Base-by-base conservation (phyloP, 1,140 invertebrate genomes). In the Drosophila kohkoa region DNA sequence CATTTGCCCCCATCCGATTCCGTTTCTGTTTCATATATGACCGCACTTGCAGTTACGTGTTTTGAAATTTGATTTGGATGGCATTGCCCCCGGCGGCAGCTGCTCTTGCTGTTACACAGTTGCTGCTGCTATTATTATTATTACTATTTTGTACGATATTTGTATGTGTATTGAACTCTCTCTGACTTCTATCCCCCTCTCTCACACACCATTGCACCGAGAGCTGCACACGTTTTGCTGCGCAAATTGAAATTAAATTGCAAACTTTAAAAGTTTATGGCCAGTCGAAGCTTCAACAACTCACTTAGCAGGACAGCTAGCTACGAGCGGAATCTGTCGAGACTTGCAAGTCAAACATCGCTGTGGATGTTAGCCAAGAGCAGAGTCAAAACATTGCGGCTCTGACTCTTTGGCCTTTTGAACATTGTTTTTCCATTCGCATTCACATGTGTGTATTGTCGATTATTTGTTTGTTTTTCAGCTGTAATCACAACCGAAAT, bases 171-270 rank as follows among this genome's bases (percentile, higher is more conserved):
- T 43, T 63, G 74, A 75, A 63, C 66, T 67, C 41, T n/a, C 75
- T 52, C 35, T 25, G 25, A 25, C 20, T 25, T 25, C 41, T 6
- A 8, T 6, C 8, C 57, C 10, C 38, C 28, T 25, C 54, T 74
- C 46, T 62, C 66, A 79, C 28, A 8, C 32, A 8, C 35, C 15
- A 10, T 35, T 13, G 8, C 20, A 11, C n/a, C 7, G 16, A 20
- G 43, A 28, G 64, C 38, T 65, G 70, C 60, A 72, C 71, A 78
- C 72, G 73, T 70, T 76, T 32, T 62, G 48, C 62, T 55, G 49
- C 45, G 74, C 69, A 90, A 88, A 88, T 89, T 88, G 85, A 88
- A 88, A 88, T 88, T 88, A 86, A 88, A 89, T 88, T 85, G 85
- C 78, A 54, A 85, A 88, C 77, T 88, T 88, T 89, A 79, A 85